Base-by-base conservation (phyloP, 1,140 invertebrate species). In the Linepithema humile region DNA sequence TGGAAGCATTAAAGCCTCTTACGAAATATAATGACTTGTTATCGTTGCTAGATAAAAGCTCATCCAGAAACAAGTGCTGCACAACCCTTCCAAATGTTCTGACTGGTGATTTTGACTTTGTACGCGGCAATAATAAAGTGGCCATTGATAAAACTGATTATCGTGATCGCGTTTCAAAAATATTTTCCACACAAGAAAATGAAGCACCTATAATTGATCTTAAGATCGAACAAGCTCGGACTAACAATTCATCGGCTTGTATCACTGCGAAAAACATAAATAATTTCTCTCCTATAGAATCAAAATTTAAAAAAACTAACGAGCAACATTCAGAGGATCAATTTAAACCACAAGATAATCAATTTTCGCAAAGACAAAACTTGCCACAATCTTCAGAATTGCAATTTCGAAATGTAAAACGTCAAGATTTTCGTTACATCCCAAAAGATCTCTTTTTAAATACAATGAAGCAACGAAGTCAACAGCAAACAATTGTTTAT, bases 81-180 rank as follows among this genome's bases (percentile, higher is more conserved):
- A 86, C 77, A 9, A 83, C 65, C 0, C 59, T 87, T 10, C 29
- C 60, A 4, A 57, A 43, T 15, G 50, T 65, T 0, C 55, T 53
- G 0, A 20, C 74, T 5, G 32, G 26, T 0, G 74, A 88, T 43
- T 75, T 84, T 5, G 55, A 35, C 0, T 86, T 87, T n/a, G 38
- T 84, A 0, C 67, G 23, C 23, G 12, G 26, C 6, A 23, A 72
- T 6, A 72, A 23, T 1, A 55, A 15, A 3, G 20, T 55, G 12
- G 23, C 53, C 0, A 65, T 53, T 1, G 40, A 15, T 3, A 62
- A 70, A 1, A 26, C 50, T 32, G 5, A 17, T n/a, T 72, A 38
- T 1, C 32, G 12, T 38, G 7, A 38, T 0, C 29, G 38, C 35
- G 20, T 62, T 15, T 45, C 62, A 6, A 69, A 87, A 17, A 26